These are phyloP conservation scores for Crypturellus undulatus DNA, from an alignment of 2,113 vertebrate species.

Conservation along the genomic window DNA sequence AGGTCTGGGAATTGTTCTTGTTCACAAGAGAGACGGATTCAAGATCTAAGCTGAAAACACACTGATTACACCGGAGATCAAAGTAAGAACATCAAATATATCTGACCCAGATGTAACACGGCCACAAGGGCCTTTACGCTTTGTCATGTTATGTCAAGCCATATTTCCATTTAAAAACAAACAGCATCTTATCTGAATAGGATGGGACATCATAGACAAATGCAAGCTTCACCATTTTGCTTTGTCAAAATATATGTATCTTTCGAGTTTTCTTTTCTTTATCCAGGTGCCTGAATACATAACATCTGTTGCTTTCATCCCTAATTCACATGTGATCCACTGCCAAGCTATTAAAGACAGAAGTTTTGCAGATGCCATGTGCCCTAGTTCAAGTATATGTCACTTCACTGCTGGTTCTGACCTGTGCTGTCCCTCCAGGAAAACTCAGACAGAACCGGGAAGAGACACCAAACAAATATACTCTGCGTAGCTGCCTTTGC, in stretches of 20 bases:
- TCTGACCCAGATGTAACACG: constrained; percentile 60
- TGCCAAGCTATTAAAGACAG: constrained; percentile 35
- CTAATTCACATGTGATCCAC: constrained; percentile 40
- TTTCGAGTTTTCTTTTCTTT: constrained; percentile 39
- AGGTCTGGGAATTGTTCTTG: constrained; percentile 61
- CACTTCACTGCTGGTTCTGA: neutral
- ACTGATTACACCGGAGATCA: constrained; percentile 69
- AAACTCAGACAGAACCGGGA: neutral
- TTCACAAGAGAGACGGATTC: constrained; percentile 59
- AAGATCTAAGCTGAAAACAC: constrained; percentile 69
- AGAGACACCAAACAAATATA: neutral
- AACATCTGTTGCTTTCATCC: constrained; percentile 65
- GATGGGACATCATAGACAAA: constrained; percentile 42
- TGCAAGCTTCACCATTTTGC: neutral
- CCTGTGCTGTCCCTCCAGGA: neutral
- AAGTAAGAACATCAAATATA: constrained; percentile 72
- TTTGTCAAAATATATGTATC: constrained; percentile 7
- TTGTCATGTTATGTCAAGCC: constrained; percentile 63
- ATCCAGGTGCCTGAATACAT: constrained; percentile 55
- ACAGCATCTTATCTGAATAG: constrained; percentile 47
- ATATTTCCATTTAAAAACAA: constrained; percentile 71
- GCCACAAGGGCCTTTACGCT: constrained; percentile 23
- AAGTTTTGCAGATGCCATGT: constrained; percentile 30
- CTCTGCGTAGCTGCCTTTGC: neutral
- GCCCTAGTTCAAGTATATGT: neutral